Conservation (phyloP, 2,113 vertebrate species). For the Alligator sinensis region DNA sequence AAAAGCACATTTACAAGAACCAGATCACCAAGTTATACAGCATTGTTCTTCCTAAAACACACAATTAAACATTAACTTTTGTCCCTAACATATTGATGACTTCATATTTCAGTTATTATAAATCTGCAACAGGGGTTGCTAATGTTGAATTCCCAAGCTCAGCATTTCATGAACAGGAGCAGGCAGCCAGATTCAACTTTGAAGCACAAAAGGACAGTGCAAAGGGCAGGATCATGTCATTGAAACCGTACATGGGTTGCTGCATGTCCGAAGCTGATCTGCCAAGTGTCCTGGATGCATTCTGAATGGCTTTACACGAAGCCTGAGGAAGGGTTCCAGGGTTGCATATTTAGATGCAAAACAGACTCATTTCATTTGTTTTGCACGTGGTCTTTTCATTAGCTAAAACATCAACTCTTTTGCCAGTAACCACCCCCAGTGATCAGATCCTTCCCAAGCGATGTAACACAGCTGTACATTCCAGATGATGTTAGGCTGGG, state of each 20-base stretch:
- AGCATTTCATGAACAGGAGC: constrained; percentile 19
- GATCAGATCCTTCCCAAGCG: not conserved
- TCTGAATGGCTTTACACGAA: not conserved
- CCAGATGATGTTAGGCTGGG: not conserved
- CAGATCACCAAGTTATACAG: not conserved
- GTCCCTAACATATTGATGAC: no score
- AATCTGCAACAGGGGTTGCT: not conserved
- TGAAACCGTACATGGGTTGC: not conserved
- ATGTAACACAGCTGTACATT: not conserved
- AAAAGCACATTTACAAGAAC: not conserved
- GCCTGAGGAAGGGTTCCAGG: not conserved
- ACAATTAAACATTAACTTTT: not conserved
- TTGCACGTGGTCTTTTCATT: not conserved
- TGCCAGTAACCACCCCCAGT: not conserved
- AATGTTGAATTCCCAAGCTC: not conserved
- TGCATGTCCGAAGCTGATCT: constrained; percentile 15
- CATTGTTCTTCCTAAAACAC: not conserved
- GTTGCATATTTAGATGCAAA: constrained; percentile 49
- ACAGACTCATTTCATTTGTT: constrained; percentile 4
- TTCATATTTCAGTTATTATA: not conserved
- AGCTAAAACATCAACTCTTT: not conserved
- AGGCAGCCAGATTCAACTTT: not conserved
- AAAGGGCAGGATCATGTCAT: constrained; percentile 31
- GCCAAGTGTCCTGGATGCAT: not conserved
- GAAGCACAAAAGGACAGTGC: constrained; percentile 33